These are phyloP conservation scores for Probaryconus sp. DNA, from an alignment of 1,140 invertebrate genomes.

Conservation along the genomic window DNA sequence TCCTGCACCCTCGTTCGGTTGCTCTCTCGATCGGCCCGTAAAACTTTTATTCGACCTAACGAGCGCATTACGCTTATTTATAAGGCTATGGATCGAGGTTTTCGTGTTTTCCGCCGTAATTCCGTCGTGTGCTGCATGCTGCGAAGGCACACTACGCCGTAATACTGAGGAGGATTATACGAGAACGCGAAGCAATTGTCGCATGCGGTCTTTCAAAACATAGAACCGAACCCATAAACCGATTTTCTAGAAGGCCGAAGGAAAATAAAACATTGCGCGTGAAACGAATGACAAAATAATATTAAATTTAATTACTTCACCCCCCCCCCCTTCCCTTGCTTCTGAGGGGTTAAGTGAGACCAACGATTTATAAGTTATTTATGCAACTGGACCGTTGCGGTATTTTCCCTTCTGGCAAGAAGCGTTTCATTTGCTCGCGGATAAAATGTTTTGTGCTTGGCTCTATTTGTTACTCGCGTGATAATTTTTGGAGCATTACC, in stretches of 20 bases:
- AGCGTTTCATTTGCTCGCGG: no score
- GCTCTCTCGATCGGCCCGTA: conserved; percentile 69
- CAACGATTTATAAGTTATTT: no score
- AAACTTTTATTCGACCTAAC: conserved; percentile 76
- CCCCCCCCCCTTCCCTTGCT: no score
- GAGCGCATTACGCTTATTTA: conserved; percentile 73
- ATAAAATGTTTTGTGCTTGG: no score
- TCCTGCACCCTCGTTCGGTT: conserved; percentile 40
- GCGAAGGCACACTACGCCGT: conserved; percentile 33
- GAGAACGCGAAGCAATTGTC: conserved; percentile 58
- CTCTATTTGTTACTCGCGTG: no score
- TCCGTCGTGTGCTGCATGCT: conserved; percentile 58
- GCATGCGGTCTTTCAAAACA: conserved; percentile 46
- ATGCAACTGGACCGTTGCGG: no score
- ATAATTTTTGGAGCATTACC: no score
- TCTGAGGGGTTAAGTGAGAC: no score
- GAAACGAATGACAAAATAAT: conserved; percentile 53
- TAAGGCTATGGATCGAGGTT: conserved; percentile 65
- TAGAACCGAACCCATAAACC: conserved; percentile 16
- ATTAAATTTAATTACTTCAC: no score
- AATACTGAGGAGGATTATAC: conserved; percentile 54
- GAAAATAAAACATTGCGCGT: conserved; percentile 45
- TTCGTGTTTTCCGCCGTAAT: conserved; percentile 67
- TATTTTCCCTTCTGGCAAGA: no score
- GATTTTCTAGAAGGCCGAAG: conserved; percentile 49